Conservation (phyloP, 2,113 vertebrate genomes). For the Acrocephalus kingi region DNA sequence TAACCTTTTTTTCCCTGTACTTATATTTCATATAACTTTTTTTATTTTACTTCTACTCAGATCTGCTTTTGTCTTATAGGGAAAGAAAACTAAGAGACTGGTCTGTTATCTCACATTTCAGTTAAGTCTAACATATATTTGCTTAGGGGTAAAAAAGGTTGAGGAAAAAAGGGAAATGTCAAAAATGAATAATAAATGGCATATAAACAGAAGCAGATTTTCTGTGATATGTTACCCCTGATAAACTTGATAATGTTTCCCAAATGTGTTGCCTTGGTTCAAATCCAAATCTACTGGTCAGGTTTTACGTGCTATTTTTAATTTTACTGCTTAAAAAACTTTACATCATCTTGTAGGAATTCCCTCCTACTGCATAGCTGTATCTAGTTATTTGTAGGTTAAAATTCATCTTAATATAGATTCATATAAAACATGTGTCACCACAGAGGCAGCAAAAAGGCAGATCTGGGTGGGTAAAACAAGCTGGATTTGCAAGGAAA, state of each 20-base stretch:
- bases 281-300: constrained; percentile 69
- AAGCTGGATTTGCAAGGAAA: constrained; percentile 66
- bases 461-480: constrained; percentile 65
- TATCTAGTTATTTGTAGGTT: constrained; percentile 85
- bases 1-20: constrained; percentile 38
- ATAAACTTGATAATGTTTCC: constrained; percentile 84
- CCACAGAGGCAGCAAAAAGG: constrained; percentile 67
- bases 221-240: constrained; percentile 75
- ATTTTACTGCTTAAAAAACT: constrained; percentile 78
- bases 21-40: constrained; percentile 58
- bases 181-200: constrained; percentile 81
- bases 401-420: constrained; percentile 85
- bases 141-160: constrained; percentile 71
- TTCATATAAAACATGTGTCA: constrained; percentile 87
- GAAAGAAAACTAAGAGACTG: constrained; percentile 44
- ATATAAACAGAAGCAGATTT: constrained; percentile 85
- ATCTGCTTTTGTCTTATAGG: constrained; percentile 55
- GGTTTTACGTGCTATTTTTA: constrained; percentile 78
- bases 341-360: constrained; percentile 81
- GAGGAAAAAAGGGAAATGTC: constrained; percentile 81
- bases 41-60: constrained; percentile 60
- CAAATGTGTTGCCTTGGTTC: constrained; percentile 78
- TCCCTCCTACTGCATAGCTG: constrained; percentile 79
- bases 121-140: constrained; percentile 73
- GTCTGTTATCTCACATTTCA: constrained; percentile 74